Evolutionary conservation across 37 sponge, comb jelly and placozoan genomes (phyloP), one percentile per base, ranked within the genome.

Genomic region (Corticium candelabrum): DNA sequence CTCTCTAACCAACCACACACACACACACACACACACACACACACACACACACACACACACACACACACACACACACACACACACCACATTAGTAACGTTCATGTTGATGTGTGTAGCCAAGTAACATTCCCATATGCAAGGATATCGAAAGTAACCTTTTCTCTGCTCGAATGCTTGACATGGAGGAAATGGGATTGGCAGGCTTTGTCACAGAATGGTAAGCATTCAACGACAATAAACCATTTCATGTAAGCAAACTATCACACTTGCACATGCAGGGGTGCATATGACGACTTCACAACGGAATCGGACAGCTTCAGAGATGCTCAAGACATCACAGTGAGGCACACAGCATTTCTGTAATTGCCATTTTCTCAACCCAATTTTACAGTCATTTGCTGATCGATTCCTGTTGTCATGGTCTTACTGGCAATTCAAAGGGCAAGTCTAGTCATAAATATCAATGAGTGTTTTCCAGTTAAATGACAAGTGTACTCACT

Each of bases 201-300:
- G 87, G 87, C 41, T 86, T 86, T 71, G 39, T 86, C 27, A 86
- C 87, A 1, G 86, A 86, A 50, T 86, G 62, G 62, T 50, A 11
- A 50, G 62, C 62, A 50, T 50, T 21, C 15, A 27, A 50, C 62
- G 21, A 21, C 11, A 21, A 50, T 27, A 21, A 50, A 21, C 21
- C 15, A 11, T 50, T 50, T 11, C n/a, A n/a, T n/a, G n/a, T n/a
- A n/a, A n/a, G n/a, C 21, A 21, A 21, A 21, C 62, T 11, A 27
- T 50, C 62, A 50, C 15, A 11, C 21, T 50, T 21, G 11, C 21
- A 50, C 21, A 27, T 50, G 11, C 21, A 50, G 62, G 62, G 62
- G 62, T 21, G 62, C 62, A 27, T 50, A 27, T 50, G 62, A 50
- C 21, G 21, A 50, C 21, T 50, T 50, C 62, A 21, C 62, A 21